These are phyloP conservation scores for Anguilla pacifica DNA, from an alignment of 2,797 vertebrate species.

Conservation along the genomic window DNA sequence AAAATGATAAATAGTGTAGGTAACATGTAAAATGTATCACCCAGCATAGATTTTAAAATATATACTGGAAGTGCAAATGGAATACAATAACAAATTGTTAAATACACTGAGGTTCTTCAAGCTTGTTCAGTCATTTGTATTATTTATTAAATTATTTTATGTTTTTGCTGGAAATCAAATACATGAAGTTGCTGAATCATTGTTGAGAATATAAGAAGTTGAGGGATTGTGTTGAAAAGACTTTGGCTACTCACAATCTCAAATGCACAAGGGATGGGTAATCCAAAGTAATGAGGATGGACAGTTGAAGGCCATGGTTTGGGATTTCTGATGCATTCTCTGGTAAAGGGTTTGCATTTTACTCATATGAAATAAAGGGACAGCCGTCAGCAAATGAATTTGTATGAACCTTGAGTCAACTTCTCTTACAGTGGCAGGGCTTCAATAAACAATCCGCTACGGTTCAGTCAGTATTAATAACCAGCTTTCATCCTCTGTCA, in stretches of 20 bases:
- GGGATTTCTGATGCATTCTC: slow-evolving; percentile 19
- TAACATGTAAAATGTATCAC: not conserved
- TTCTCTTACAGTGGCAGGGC: slow-evolving; percentile 70
- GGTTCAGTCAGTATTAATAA: slow-evolving; percentile 76
- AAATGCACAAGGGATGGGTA: slow-evolving; percentile 29
- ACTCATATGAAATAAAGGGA: slow-evolving; percentile 41
- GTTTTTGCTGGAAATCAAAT: not conserved
- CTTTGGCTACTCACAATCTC: slow-evolving; percentile 26
- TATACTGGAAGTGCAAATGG: not conserved
- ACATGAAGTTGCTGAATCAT: not conserved
- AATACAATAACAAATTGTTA: not conserved
- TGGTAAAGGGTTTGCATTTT: slow-evolving; percentile 39
- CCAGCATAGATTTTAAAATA: not conserved
- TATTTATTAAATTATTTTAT: too few species aligned
- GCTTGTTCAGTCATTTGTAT: not conserved
- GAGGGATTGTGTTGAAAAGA: not conserved
- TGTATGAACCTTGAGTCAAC: slow-evolving; percentile 63
- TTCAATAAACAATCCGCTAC: slow-evolving; percentile 78
- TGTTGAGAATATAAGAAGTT: not conserved
- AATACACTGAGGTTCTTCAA: not conserved
- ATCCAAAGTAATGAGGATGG: slow-evolving; percentile 42
- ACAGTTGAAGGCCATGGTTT: slow-evolving; percentile 39
- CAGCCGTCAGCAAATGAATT: slow-evolving; percentile 38
- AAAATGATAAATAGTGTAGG: not conserved
- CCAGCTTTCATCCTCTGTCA: slow-evolving; percentile 75